Conservation (phyloP, 2,113 vertebrate genomes). For the Sakesphorus luctuosus region DNA sequence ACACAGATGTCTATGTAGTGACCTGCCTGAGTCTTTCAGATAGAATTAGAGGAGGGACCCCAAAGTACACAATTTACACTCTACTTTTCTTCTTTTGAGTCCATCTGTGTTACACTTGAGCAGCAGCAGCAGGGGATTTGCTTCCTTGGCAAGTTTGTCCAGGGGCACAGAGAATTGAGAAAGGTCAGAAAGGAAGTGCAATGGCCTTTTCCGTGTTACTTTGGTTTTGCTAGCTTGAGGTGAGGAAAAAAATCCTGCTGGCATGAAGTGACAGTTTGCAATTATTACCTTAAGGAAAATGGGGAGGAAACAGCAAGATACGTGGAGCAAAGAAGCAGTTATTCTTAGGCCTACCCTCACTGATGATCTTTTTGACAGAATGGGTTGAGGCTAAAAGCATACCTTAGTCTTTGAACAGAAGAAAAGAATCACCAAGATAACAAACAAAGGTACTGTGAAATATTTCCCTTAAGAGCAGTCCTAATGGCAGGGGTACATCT, state of each 20-base stretch:
- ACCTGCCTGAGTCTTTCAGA: not conserved
- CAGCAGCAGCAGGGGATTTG: not conserved
- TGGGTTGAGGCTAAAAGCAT: not conserved
- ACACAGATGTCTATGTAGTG: not conserved
- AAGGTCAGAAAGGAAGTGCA: not conserved
- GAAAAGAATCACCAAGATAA: not conserved
- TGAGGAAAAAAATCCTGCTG: not conserved
- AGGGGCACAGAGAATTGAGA: not conserved
- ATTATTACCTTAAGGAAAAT: not conserved
- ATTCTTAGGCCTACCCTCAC: not conserved
- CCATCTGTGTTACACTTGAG: not conserved
- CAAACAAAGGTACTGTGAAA: not conserved
- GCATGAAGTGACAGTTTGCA: not conserved
- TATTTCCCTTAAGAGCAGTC: not conserved
- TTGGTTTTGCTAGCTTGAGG: not conserved
- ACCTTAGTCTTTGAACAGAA: not conserved
- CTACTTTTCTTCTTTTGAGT: not conserved
- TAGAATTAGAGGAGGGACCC: not conserved
- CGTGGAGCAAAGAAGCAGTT: not conserved
- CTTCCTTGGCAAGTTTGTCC: not conserved
- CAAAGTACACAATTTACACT: not conserved
- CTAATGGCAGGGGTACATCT: not conserved
- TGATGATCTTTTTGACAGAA: not conserved
- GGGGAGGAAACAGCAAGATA: not conserved
- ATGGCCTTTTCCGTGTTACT: accelerated